Base-by-base conservation (phyloP, 2,888 invertebrate genomes). In the Stomorhina lunata region DNA sequence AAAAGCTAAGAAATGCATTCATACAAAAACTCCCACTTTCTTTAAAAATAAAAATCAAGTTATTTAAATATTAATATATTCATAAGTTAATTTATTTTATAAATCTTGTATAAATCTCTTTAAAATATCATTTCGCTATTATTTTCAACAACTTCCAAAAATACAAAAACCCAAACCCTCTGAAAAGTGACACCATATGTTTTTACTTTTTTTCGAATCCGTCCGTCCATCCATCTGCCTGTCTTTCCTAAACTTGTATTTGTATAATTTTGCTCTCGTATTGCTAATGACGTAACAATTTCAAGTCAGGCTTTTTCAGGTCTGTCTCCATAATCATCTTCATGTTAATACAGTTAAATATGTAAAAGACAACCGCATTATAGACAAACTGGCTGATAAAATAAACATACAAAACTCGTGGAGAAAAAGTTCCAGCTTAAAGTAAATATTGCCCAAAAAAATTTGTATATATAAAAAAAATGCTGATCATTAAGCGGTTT, bases 241-340 rank as follows among this genome's bases (percentile, higher is more conserved):
- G 10, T 55, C 45, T 32, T n/a, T n/a, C n/a, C n/a, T n/a, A n/a
- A n/a, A n/a, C 73, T 65, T 71, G 68, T 45, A 22, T 61, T 61
- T 59, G 20, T 40, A 59, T 55, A 45, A 71, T 63, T 57, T 75
- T 71, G 68, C 73, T 83, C 84, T 84, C 78, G 72, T 69, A 77
- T n/a, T n/a, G 80, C 72, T 63, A 82, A 86, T 89, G 88, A 88
- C 88, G 88, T 89, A 88, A 88, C 88, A 84, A 81, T 72, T 79
- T 72, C n/a, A 72, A 59, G 48, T 69, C 63, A n/a, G 50, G 79
- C 55, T 25, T 63, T 78, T 61, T 34, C 77, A 57, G 59, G 73
- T 71, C 80, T 72, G 73, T 57, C n/a, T n/a, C n/a, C n/a, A n/a
- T n/a, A n/a, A n/a, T 76, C 80, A 66, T 82, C 83, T 73, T 83